Conservation (phyloP, 30 jellyfish, hydroid and myxozoan species). For the Hydractinia symbiolongicarpus region DNA sequence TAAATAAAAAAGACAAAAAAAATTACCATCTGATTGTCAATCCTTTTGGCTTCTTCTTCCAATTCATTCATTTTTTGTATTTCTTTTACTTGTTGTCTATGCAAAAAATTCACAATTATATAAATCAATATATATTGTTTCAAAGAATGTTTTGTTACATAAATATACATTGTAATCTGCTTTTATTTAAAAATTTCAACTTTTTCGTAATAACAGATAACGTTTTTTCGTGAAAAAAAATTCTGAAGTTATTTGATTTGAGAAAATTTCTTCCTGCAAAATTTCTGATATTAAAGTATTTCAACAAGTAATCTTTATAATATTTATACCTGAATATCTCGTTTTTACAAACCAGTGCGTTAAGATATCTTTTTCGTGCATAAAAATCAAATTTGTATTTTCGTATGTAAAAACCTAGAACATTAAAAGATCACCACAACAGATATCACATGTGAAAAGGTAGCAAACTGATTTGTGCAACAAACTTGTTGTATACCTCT, state of each 20-base stretch:
- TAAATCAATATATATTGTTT: conserved; percentile 15
- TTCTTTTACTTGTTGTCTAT: too few relatives aligned
- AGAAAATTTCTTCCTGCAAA: not conserved
- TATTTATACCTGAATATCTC: conserved; percentile 52
- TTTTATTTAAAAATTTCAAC: too few relatives aligned
- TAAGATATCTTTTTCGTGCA: conserved; percentile 60
- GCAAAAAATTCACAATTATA: conserved; percentile 3
- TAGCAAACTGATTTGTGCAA: too few relatives aligned
- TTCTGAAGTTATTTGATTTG: not conserved
- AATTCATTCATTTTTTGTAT: too few relatives aligned
- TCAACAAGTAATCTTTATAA: not conserved
- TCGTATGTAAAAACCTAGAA: conserved; percentile 57
- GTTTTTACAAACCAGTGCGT: conserved; percentile 54
- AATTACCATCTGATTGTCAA: too few relatives aligned
- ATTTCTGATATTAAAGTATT: too few relatives aligned
- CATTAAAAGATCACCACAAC: not conserved
- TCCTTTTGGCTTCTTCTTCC: too few relatives aligned
- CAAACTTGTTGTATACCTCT: conserved; percentile 28
- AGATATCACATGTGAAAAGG: not conserved
- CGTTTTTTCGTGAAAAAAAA: not conserved
- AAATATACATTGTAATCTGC: too few relatives aligned
- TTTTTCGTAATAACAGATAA: not conserved
- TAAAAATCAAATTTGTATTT: conserved; percentile 54
- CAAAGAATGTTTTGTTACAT: too few relatives aligned
- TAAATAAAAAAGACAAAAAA: not conserved